Evolutionary conservation across 2,113 vertebrate species (phyloP).

Genomic region (Carlito syrichta): DNA sequence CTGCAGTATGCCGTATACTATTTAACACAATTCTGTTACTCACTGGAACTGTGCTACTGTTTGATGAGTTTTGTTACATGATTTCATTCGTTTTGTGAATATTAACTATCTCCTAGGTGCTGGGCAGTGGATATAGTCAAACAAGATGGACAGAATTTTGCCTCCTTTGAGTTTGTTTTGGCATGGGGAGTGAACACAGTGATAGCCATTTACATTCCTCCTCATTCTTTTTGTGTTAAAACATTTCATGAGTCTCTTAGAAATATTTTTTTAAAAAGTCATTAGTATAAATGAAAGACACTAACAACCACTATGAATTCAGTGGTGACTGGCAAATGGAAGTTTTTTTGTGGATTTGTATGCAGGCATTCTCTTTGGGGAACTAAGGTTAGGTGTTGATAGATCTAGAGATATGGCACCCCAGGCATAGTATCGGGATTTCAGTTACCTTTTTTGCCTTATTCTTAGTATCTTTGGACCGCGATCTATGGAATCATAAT

Average conservation of each 20-base stretch:
- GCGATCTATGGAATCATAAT: not conserved
- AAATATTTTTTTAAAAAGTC: not conserved
- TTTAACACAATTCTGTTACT: not conserved
- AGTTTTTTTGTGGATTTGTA: not conserved
- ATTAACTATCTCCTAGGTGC: not conserved
- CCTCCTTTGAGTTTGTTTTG: constrained; percentile 28
- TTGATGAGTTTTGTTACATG: not conserved
- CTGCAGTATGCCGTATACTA: not conserved
- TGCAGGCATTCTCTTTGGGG: not conserved
- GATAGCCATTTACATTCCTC: constrained; percentile 19
- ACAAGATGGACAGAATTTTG: not conserved
- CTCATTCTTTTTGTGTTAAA: constrained; percentile 7
- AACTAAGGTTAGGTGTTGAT: not conserved
- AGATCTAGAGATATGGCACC: not conserved
- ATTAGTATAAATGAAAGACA: constrained; percentile 21
- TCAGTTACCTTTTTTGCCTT: not conserved
- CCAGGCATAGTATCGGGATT: not conserved
- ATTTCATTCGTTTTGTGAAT: not conserved
- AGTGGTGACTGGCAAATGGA: not conserved
- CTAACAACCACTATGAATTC: not conserved
- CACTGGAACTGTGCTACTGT: not conserved
- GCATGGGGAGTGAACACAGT: not conserved
- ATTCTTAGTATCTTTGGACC: not conserved
- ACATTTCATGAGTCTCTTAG: constrained; percentile 30
- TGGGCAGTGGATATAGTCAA: not conserved